These are phyloP conservation scores for Hassar affinis DNA, from an alignment of 2,113 vertebrate species.

Conservation along the genomic window DNA sequence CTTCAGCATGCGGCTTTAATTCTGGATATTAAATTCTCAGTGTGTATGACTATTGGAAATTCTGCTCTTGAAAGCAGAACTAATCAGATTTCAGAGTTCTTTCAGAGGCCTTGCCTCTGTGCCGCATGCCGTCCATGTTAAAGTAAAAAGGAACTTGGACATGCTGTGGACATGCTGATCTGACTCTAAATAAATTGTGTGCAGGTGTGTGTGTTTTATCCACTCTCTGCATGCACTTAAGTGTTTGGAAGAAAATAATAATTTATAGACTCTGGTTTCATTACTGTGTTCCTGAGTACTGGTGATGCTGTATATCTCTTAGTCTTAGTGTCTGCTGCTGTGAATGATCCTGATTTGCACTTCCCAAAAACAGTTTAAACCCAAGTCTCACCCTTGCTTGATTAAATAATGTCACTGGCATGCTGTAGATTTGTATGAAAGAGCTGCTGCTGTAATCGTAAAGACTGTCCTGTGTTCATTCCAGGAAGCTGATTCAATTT, in stretches of 20 bases:
- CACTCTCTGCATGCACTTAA: not conserved
- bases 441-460: not conserved
- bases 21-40: not conserved
- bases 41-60: not conserved
- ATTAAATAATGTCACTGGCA: not conserved
- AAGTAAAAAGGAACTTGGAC: not conserved
- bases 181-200: not conserved
- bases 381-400: not conserved
- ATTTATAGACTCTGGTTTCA: not conserved
- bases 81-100: constrained; percentile 1
- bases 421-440: not conserved
- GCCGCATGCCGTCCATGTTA: not conserved
- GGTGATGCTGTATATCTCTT: not conserved
- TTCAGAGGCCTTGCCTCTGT: not conserved
- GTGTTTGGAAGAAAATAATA: not conserved
- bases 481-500: not conserved
- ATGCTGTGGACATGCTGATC: not conserved
- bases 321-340: not conserved
- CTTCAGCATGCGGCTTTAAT: not conserved
- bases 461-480: not conserved
- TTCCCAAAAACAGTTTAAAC: not conserved
- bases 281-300: not conserved
- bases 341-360: not conserved
- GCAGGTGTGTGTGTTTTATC: constrained; percentile 18
- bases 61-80: not conserved